Base-by-base conservation (phyloP, 2,797 vertebrate genomes). In the Miichthys miiuy region DNA sequence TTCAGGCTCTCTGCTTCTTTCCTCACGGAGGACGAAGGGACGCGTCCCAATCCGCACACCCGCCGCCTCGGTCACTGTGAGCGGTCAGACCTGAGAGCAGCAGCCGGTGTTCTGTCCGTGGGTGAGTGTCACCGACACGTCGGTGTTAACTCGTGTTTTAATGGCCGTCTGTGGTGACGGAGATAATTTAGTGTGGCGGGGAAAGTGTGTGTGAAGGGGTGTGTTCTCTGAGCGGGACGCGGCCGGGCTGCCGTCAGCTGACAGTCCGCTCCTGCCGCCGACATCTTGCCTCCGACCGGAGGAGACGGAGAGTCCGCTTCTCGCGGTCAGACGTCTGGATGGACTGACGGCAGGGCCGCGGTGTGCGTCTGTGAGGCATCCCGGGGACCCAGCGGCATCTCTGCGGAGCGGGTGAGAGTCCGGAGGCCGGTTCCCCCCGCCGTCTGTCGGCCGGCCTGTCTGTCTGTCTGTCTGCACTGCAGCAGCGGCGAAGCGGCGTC, bases 281-380 rank as follows among this genome's bases (percentile, higher is more conserved):
- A 89, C 90, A 93, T 93, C 84, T 91, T 91, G 73, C 18, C 67
- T 83, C 57, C 42, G 78, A 80, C 20, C 56, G 72, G 79, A 77
- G 77, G 65, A 82, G 77, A 73, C 48, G 34, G 5, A 7, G 51
- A 16, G 21, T 44, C 48, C 38, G 50, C n/a, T 6, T 2, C 12
- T 80, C 75, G 79, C 83, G 77, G 86, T 80, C 78, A 76, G 20
- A 64, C 13, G 75, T 52, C 51, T 17, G 1, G 68, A 34, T 44
- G 77, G 48, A 68, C 47, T 1, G 48, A 23, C 30, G 25, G 21
- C 23, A 1, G 50, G 27, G 1, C 0, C 41, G 11, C 10, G 0
- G 27, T 4, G 47, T 6, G 1, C 21, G 10, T 0, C 1, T 2
- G 16, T 1, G 20, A 46, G 41, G 27, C 30, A 2, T 2, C 8